phyloP scores from a whole-genome alignment of 2,797 vertebrate genomes.

The Hyperoplus immaculatus region DNA sequence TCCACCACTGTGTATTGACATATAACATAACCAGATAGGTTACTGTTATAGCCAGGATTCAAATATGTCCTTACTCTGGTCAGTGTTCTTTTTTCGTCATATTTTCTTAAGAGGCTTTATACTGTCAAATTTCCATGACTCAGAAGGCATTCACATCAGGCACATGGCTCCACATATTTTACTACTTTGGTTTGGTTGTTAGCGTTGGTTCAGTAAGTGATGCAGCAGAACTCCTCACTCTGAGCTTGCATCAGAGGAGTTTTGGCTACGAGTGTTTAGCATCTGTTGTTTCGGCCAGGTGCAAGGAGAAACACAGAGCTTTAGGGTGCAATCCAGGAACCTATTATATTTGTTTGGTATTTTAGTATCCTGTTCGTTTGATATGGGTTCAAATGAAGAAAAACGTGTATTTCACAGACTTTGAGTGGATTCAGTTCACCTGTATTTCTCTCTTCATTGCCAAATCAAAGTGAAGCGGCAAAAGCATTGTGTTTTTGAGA shows the following conservation, averaged over 20 bases:
- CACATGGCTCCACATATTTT: slow-evolving; percentile 38
- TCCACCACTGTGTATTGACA: background rate
- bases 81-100: background rate
- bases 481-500: slow-evolving; percentile 44
- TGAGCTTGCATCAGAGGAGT: slow-evolving; percentile 18
- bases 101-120: background rate
- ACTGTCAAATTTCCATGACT: background rate
- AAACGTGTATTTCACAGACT: slow-evolving; percentile 39
- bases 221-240: slow-evolving; percentile 50
- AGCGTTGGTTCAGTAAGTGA: slow-evolving; percentile 54
- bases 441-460: slow-evolving; percentile 21
- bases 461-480: slow-evolving; percentile 19
- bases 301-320: background rate
- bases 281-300: slow-evolving; percentile 32
- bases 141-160: background rate
- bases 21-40: background rate
- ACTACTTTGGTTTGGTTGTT: slow-evolving; percentile 32
- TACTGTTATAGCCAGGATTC: background rate
- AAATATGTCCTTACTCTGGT: background rate
- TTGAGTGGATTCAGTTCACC: slow-evolving; percentile 26
- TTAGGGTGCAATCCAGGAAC: slow-evolving; percentile 1
- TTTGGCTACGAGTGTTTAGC: slow-evolving; percentile 47
- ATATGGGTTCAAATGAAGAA: slow-evolving; percentile 38
- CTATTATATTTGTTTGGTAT: slow-evolving; percentile 14
- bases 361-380: slow-evolving; percentile 44